These are phyloP conservation scores for Tanypteryx hageni DNA, from an alignment of 2,888 invertebrate genomes.

Conservation along the genomic window DNA sequence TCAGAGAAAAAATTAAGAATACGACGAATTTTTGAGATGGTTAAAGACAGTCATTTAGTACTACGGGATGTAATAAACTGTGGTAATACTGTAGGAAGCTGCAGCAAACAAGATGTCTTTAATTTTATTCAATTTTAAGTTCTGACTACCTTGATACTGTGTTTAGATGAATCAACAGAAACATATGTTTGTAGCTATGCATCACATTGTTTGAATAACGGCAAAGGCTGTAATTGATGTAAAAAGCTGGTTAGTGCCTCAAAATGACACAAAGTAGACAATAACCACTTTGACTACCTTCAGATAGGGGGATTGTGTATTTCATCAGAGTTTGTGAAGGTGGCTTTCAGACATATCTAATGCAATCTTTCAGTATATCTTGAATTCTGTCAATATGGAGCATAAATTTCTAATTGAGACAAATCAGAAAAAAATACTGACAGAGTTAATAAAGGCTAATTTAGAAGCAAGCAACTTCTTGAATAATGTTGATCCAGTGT, in stretches of 20 bases:
- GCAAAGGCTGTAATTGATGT: neutral
- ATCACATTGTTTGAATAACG: constrained; percentile 16
- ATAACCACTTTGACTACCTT: neutral
- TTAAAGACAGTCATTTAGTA: neutral
- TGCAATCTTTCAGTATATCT: neutral
- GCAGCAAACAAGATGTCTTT: neutral
- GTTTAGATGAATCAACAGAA: neutral
- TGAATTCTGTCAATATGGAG: constrained; percentile 14
- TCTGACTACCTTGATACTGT: neutral
- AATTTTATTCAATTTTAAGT: neutral
- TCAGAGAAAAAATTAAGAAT: constrained; percentile 66
- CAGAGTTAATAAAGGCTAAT: neutral
- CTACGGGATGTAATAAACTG: neutral
- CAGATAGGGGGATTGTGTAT: constrained; percentile 6
- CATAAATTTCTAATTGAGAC: neutral
- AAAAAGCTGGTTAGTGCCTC: neutral
- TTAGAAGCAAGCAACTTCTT: neutral
- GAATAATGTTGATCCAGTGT: neutral
- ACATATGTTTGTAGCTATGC: constrained; percentile 5
- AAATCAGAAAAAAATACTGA: neutral
- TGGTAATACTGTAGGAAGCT: neutral
- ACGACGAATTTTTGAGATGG: constrained; percentile 13
- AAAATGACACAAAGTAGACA: constrained; percentile 6
- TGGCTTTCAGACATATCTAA: neutral
- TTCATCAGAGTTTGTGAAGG: constrained; percentile 7